Evolutionary conservation across 2,797 vertebrate genomes (phyloP).

Genomic region (Lutjanus campechanus): DNA sequence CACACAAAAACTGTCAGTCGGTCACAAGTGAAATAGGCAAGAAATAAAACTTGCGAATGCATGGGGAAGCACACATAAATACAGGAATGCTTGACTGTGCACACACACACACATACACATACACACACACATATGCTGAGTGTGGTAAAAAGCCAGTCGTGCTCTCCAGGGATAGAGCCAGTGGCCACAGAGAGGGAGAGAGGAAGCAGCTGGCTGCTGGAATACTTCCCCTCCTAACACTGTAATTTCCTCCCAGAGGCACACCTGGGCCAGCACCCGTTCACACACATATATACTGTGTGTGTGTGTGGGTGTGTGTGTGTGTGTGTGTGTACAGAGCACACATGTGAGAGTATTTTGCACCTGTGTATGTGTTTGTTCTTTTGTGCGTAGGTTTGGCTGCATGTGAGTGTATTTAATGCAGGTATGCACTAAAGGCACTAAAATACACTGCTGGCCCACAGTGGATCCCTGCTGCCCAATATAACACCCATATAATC

Average conservation of each 20-base stretch:
- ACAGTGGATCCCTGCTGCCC: conserved; percentile 32
- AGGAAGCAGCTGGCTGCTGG: conserved; percentile 82
- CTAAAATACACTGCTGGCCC: conserved; percentile 27
- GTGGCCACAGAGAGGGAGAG: conserved; percentile 66
- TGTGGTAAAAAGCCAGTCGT: conserved; percentile 64
- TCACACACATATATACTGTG: conserved; percentile 48
- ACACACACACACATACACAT: conserved; percentile 22
- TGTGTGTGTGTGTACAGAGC: conserved; percentile 11
- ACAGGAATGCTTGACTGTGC: conserved; percentile 22
- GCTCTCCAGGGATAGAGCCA: conserved; percentile 70
- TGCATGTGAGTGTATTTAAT: conserved; percentile 7
- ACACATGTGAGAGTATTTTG: conserved; percentile 20
- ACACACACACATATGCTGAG: conserved; percentile 42
- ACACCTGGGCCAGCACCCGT: conserved; percentile 70
- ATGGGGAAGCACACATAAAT: conserved; percentile 39
- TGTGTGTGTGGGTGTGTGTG: conserved; percentile 29
- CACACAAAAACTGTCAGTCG: conserved; percentile 55
- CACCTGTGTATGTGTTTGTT: conserved; percentile 20
- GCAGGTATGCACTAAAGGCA: conserved; percentile 31
- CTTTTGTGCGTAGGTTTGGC: conserved; percentile 13
- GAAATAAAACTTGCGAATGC: conserved; percentile 50
- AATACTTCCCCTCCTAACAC: conserved; percentile 79
- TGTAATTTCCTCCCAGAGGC: conserved; percentile 82
- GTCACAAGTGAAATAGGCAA: conserved; percentile 57
- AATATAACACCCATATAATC: conserved; percentile 37